Conservation (phyloP, 2,113 vertebrate species). For the Phalacrocorax pelagicus region DNA sequence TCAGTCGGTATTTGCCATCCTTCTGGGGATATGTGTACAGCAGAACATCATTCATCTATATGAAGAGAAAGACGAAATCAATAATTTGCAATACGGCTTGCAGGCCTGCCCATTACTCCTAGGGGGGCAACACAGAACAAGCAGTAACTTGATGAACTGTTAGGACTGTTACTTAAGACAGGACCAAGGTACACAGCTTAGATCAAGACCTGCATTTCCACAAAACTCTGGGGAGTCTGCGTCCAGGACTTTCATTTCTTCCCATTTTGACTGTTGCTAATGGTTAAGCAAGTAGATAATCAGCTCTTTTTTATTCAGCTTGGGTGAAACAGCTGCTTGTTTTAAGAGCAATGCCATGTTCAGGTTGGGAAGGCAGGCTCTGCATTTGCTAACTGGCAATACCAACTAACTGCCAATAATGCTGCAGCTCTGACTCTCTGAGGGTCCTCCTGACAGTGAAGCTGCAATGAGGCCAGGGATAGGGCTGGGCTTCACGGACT, state of each 20-base stretch:
- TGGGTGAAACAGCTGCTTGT: not conserved
- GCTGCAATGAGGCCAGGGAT: not conserved
- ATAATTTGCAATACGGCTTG: not conserved
- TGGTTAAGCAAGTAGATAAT: not conserved
- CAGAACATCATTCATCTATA: constrained; percentile 94
- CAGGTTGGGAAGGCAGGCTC: not conserved
- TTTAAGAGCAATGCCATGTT: not conserved
- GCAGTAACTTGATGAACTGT: not conserved
- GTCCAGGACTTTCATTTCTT: not conserved
- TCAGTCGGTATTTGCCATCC: constrained; percentile 93
- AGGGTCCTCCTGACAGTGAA: not conserved
- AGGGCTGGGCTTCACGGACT: not conserved
- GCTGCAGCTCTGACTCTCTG: not conserved
- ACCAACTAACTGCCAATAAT: not conserved
- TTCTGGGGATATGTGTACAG: constrained; percentile 96
- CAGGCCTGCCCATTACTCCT: not conserved
- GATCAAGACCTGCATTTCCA: not conserved
- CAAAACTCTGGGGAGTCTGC: not conserved
- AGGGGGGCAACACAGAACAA: not conserved
- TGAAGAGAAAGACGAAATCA: constrained; percentile 45
- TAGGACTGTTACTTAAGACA: not conserved
- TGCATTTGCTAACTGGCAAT: not conserved
- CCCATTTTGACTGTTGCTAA: not conserved
- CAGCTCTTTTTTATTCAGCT: not conserved
- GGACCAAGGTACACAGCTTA: not conserved